Evolutionary conservation across 2,113 vertebrate species (phyloP).

Genomic region (Atrichornis clamosus): DNA sequence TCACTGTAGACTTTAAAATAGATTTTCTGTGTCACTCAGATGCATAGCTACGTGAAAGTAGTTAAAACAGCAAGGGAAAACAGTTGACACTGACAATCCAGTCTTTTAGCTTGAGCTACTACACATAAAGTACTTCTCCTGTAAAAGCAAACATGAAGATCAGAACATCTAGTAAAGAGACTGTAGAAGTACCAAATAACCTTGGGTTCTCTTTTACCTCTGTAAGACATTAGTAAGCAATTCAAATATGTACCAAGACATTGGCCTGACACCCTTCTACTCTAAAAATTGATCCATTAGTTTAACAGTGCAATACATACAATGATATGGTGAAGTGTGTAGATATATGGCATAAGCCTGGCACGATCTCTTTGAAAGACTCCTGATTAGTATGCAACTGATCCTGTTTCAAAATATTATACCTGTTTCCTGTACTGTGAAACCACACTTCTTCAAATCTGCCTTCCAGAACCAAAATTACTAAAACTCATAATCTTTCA

Average conservation of each 20-base stretch:
- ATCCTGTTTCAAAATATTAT: not conserved
- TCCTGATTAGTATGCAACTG: not conserved
- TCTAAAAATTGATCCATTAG: not conserved
- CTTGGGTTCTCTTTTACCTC: not conserved
- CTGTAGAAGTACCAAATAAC: not conserved
- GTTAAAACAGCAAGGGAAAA: conserved; percentile 18
- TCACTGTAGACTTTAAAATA: conserved; percentile 7
- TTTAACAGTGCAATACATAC: not conserved
- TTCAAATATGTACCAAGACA: not conserved
- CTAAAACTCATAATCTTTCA: not conserved
- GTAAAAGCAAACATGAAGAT: not conserved
- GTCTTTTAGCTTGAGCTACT: not conserved
- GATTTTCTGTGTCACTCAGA: not conserved
- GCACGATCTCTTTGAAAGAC: not conserved
- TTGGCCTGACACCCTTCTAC: not conserved
- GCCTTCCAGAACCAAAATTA: not conserved
- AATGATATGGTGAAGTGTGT: not conserved
- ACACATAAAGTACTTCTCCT: not conserved
- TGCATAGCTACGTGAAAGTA: not conserved
- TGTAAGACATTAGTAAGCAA: not conserved
- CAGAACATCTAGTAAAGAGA: not conserved
- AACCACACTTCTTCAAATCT: not conserved
- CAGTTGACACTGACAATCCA: conserved; percentile 14
- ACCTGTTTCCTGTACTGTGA: not conserved
- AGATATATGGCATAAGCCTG: not conserved